phyloP scores from a whole-genome alignment of 1,140 invertebrate species.

The Pseudoatta argentina region DNA sequence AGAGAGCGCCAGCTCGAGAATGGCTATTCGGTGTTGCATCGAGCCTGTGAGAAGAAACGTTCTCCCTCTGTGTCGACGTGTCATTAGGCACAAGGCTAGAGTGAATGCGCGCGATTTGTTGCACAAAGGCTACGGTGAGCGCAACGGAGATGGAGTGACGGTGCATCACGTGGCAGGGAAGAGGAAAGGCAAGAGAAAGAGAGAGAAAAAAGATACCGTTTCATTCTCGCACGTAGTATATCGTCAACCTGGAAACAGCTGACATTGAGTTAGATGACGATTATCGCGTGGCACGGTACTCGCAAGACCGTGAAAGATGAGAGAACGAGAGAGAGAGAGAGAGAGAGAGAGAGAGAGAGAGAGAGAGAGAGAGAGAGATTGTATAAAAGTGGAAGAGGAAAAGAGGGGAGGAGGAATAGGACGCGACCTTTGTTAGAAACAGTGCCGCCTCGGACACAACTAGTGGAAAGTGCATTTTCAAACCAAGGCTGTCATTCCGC shows the following conservation, averaged over 20 bases:
- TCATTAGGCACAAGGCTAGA: conserved; percentile 81
- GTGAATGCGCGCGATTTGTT: conserved; percentile 73
- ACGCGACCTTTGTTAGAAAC: conserved; percentile 78
- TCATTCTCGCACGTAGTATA: conserved; percentile 25
- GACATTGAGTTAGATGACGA: conserved; percentile 79
- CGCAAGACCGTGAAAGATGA: conserved; percentile 8
- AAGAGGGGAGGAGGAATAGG: conserved; percentile 62
- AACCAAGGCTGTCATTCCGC: conserved; percentile 70
- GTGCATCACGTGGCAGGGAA: background rate
- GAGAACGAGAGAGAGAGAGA: background rate
- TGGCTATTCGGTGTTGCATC: conserved; percentile 58
- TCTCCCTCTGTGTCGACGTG: conserved; percentile 73
- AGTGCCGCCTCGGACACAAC: conserved; percentile 63
- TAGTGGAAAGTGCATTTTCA: conserved; percentile 77
- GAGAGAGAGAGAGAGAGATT: background rate
- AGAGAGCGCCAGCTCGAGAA: conserved; percentile 54
- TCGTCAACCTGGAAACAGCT: conserved; percentile 65
- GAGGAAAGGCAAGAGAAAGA: conserved; percentile 14
- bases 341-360: background rate
- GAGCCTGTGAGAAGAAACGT: conserved; percentile 71
- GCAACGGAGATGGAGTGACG: conserved; percentile 11
- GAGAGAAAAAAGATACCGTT: background rate
- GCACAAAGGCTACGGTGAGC: conserved; percentile 68
- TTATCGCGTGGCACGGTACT: conserved; percentile 62
- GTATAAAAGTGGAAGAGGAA: background rate